Evolutionary conservation across 1,140 invertebrate species (phyloP), one percentile per base, ranked within the genome.

Genomic region (Adoxophyes honmai): DNA sequence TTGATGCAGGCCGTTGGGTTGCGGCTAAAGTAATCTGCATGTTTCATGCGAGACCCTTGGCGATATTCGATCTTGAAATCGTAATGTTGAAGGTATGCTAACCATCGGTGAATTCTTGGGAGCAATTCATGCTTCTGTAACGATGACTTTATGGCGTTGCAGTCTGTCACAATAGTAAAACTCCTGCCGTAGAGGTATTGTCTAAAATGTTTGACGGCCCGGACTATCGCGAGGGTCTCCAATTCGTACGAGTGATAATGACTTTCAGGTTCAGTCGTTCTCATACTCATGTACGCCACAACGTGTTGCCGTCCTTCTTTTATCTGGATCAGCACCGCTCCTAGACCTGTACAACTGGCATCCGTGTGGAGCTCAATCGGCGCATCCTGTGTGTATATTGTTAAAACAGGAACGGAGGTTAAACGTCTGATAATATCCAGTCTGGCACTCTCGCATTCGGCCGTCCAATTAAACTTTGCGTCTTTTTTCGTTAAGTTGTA

Each of bases 241-340:
- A 78, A 42, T 42, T 85, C 76, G 38, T 75, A 81, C 1, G 73
- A 78, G 60, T 80, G 78, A 54, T 83, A 84, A 6, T 15, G 13
- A 16, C 39, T 42, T 34, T 75, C 73, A 0, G 56, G 16, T 7
- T 60, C 48, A 0, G 44, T 62, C 6, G 62, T 70, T 15, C 57
- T 59, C 18, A 5, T 3, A n/a, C 44, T 51, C 14, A 51, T 51
- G 15, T 51, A 51, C 18, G 44, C 44, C 3, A 51, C 18, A 68
- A 51, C 4, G 33, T 34, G 33, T 9, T 34, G 33, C 4, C 33
- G 33, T 4, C 33, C 9, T 4, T 65, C 62, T 9, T 59, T 57
- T 13, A 36, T 11, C 57, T 75, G 73, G 34, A 60, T 10, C 34
- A 67, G 44, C 4, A 67, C 35, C 28, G 61, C 62, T 33, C 52